phyloP scores from a whole-genome alignment of 2,113 vertebrate genomes.

The Crotalus helleri region DNA sequence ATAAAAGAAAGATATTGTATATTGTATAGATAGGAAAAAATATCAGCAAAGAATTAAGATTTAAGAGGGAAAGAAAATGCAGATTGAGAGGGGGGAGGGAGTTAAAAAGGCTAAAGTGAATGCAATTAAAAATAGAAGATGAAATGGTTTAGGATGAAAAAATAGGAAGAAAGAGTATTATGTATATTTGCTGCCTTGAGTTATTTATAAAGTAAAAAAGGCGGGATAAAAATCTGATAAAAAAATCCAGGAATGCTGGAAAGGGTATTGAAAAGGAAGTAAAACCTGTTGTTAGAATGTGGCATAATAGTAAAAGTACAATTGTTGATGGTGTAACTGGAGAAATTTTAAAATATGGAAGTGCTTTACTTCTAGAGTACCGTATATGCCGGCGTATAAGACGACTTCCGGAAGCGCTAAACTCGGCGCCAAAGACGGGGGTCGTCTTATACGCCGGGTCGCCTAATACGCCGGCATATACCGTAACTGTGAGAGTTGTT shows the following conservation, averaged over 20 bases:
- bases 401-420: too few relatives aligned
- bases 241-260: not conserved
- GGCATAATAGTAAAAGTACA: not conserved
- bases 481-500: not conserved
- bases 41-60: not conserved
- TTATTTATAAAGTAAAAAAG: not conserved
- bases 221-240: not conserved
- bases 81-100: not conserved
- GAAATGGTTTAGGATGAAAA: not conserved
- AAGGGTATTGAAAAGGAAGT: not conserved
- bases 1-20: not conserved
- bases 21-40: not conserved
- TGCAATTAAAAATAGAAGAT: not conserved
- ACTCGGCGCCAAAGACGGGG: too few relatives aligned
- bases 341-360: not conserved
- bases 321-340: not conserved
- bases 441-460: too few relatives aligned
- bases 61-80: not conserved
- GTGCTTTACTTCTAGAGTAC: not conserved
- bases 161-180: not conserved
- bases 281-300: not conserved
- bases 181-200: not conserved
- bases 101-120: not conserved
- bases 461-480: too few relatives aligned
- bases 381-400: too few relatives aligned